Conservation (phyloP, 2,888 invertebrate species). For the Incurvaria masculella region DNA sequence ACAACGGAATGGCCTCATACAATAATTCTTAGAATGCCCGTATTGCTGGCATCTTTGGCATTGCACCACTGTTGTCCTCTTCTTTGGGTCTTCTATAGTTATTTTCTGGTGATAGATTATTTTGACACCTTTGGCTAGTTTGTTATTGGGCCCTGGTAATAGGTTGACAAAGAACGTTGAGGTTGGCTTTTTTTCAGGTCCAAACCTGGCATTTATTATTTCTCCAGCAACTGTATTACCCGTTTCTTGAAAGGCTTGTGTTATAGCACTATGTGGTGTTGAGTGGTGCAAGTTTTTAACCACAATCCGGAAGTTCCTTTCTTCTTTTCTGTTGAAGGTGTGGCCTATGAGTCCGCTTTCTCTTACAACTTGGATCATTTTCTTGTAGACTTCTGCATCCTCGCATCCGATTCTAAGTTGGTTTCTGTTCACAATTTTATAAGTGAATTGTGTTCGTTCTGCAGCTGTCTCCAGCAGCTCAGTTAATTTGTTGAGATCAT, state of each 20-base stretch:
- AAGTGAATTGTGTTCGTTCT: not conserved
- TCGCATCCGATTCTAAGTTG: not conserved
- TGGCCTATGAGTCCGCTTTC: not conserved
- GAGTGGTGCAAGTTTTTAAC: constrained; percentile 11
- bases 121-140: not conserved
- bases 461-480: not conserved
- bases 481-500: not conserved
- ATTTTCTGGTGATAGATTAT: constrained; percentile 1
- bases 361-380: not conserved
- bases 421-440: not conserved
- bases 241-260: not conserved
- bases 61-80: not conserved
- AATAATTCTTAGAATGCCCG: not conserved
- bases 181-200: not conserved
- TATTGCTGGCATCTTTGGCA: constrained; percentile 2
- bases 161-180: constrained; percentile 4
- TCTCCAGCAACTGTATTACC: not conserved
- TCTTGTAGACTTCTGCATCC: not conserved
- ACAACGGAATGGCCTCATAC: constrained; percentile 3
- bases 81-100: constrained; percentile 2
- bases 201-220: constrained; percentile 3
- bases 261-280: constrained; percentile 1
- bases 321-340: not conserved
- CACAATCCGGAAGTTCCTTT: constrained; percentile 5
- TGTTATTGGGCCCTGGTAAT: constrained; percentile 1